Conservation (phyloP, 2,797 vertebrate genomes). For the Menidia menidia region DNA sequence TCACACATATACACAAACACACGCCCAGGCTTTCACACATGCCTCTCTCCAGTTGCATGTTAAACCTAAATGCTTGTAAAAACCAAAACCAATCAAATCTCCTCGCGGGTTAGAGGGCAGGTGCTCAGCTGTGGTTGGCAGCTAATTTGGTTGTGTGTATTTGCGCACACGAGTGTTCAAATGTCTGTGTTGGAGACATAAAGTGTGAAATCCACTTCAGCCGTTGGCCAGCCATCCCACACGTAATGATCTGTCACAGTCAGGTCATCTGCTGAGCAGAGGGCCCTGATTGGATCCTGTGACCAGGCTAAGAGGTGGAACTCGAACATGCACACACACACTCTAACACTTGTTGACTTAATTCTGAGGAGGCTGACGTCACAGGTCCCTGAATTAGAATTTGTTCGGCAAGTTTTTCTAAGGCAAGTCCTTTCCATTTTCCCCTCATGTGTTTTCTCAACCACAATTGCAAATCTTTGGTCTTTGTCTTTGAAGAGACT, state of each 20-base stretch:
- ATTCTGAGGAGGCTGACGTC: not conserved
- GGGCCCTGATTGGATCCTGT: constrained; percentile 42
- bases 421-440: not conserved
- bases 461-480: constrained; percentile 1
- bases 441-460: not conserved
- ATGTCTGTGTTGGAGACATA: constrained; percentile 10
- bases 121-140: constrained; percentile 48
- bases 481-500: constrained; percentile 1
- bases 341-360: constrained; percentile 1
- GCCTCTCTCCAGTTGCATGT: constrained; percentile 44
- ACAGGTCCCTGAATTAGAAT: not conserved
- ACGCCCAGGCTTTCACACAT: constrained; percentile 7
- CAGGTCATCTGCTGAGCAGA: constrained; percentile 28
- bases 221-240: constrained; percentile 37
- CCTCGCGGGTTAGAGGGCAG: constrained; percentile 56
- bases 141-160: constrained; percentile 50
- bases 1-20: constrained; percentile 3
- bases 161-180: constrained; percentile 10
- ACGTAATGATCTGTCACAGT: constrained; percentile 33
- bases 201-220: constrained; percentile 37
- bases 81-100: constrained; percentile 64
- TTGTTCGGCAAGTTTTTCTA: not conserved
- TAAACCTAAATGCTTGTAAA: constrained; percentile 63
- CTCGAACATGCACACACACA: constrained; percentile 12
- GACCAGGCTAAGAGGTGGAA: constrained; percentile 29